Evolutionary conservation across 2,888 invertebrate species (phyloP).

Genomic region (Noctua janthe): DNA sequence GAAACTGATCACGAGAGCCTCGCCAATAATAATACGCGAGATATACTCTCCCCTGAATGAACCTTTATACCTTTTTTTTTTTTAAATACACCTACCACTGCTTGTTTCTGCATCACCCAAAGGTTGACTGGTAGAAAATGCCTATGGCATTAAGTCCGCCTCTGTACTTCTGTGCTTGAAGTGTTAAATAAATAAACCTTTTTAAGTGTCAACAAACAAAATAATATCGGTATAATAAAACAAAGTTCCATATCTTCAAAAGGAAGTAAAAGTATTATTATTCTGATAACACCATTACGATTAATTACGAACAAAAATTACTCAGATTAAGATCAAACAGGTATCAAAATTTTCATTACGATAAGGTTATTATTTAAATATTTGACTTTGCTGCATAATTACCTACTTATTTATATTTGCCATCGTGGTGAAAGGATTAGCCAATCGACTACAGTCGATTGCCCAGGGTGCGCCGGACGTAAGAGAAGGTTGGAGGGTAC

Average conservation of each 20-base stretch:
- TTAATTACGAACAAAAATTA: background rate
- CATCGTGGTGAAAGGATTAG: too few relatives aligned
- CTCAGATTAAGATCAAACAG: constrained; percentile 9
- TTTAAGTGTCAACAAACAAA: background rate
- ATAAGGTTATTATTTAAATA: constrained; percentile 11
- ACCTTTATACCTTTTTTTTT: too few relatives aligned
- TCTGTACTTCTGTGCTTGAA: too few relatives aligned
- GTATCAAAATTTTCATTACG: background rate
- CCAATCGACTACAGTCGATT: too few relatives aligned
- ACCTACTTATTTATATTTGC: background rate
- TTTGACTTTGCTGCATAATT: background rate
- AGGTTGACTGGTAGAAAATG: too few relatives aligned
- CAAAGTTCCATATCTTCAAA: background rate
- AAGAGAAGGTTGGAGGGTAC: too few relatives aligned
- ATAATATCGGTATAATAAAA: background rate
- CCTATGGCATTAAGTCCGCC: too few relatives aligned
- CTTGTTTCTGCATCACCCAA: too few relatives aligned
- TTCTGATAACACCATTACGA: background rate
- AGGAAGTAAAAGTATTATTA: background rate
- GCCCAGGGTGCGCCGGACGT: too few relatives aligned
- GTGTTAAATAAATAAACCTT: too few relatives aligned
- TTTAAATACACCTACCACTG: too few relatives aligned
- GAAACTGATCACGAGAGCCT: background rate
- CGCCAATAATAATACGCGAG: background rate
- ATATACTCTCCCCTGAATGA: background rate